phyloP scores from a whole-genome alignment of 2,797 vertebrate species.

The Coracias cyanogaster region DNA sequence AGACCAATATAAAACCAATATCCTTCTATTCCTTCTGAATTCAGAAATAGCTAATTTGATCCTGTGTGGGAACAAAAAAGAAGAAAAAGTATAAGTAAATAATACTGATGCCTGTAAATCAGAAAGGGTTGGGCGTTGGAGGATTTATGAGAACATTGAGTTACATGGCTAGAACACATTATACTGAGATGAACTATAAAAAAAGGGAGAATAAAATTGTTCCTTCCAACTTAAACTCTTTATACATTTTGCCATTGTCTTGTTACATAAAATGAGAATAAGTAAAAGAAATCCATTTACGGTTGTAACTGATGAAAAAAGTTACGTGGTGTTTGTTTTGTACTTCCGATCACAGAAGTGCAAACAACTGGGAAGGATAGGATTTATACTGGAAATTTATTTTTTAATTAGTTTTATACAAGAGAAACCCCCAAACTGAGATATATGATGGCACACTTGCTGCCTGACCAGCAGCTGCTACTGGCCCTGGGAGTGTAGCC shows the following conservation, averaged over 20 bases:
- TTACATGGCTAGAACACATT: not conserved
- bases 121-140: not conserved
- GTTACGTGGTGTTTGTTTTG: not conserved
- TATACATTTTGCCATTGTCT: not conserved
- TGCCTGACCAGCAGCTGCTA: not conserved
- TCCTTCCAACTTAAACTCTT: not conserved
- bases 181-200: not conserved
- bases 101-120: not conserved
- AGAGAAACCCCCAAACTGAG: fast-evolving
- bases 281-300: not conserved
- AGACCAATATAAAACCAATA: not conserved
- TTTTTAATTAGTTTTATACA: not conserved
- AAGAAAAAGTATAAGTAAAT: not conserved
- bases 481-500: not conserved
- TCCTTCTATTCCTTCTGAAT: not conserved
- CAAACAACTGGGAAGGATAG: not conserved
- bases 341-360: not conserved
- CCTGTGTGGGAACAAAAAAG: not conserved
- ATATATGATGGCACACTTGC: not conserved
- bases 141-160: not conserved
- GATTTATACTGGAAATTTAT: not conserved
- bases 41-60: not conserved
- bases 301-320: not conserved
- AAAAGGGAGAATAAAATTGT: not conserved
- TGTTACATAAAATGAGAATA: not conserved